Percentiles rank a stretch among this genome's conserved stretches.
These are phyloP conservation scores for Elymnias hypermnestra DNA, from an alignment of 1,140 invertebrate genomes.

Conservation along the genomic window DNA sequence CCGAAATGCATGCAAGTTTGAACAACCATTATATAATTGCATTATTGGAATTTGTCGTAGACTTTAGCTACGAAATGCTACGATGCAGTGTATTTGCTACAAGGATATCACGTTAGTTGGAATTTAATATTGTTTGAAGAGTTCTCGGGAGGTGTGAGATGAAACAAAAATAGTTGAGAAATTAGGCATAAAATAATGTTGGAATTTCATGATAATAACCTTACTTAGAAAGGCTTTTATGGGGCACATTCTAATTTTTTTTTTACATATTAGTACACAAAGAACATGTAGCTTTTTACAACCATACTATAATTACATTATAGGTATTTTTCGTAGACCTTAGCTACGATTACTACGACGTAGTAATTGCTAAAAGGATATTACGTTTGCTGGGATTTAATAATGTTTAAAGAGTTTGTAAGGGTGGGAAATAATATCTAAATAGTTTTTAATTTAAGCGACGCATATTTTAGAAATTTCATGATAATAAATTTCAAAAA, in stretches of 20 bases:
- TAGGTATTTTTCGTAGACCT: slow-evolving; percentile 23
- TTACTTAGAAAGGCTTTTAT: too few species aligned
- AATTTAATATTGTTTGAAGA: slow-evolving; percentile 8
- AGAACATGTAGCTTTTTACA: slow-evolving; percentile 24
- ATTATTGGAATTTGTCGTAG: slow-evolving; percentile 25
- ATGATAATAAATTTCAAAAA: too few species aligned
- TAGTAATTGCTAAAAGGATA: slow-evolving; percentile 8
- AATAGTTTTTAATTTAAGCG: too few species aligned
- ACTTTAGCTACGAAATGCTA: slow-evolving; percentile 19
- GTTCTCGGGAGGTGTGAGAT: too few species aligned
- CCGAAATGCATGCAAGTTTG: slow-evolving; percentile 26
- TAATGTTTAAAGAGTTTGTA: slow-evolving; percentile 6
- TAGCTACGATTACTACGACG: slow-evolving; percentile 14
- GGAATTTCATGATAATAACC: too few species aligned
- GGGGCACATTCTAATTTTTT: too few species aligned
- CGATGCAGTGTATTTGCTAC: slow-evolving; percentile 10
- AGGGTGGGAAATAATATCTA: too few species aligned
- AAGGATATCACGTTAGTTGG: slow-evolving; percentile 1
- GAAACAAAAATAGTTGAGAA: too few species aligned
- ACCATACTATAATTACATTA: slow-evolving; percentile 24
- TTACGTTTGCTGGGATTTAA: slow-evolving; percentile 4
- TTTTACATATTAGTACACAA: slow-evolving; percentile 28
- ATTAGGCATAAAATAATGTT: too few species aligned
- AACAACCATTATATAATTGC: slow-evolving; percentile 23
- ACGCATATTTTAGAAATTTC: too few species aligned